Evolutionary conservation across 2,888 invertebrate genomes (phyloP), one percentile per base, ranked within the genome.

Genomic region (Xylota sylvarum): DNA sequence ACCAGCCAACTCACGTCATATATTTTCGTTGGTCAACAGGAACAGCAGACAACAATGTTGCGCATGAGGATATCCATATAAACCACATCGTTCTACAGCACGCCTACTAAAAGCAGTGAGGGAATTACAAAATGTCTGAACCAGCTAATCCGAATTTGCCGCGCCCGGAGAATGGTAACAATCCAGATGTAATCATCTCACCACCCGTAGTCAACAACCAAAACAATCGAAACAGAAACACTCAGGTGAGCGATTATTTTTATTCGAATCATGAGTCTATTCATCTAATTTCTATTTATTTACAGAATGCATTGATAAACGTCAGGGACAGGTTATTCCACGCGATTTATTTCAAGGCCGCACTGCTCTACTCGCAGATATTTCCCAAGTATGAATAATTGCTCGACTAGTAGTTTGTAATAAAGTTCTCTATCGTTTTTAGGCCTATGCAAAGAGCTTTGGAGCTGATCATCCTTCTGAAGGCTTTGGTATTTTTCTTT

Each of bases 301-400:
- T 88, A 9, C 95, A 96, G 92, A 97, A 96, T 91, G 96, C 97
- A 46, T 92, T 97, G 87, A 95, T 97, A 90, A 96, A 96, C 93
- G 97, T 98, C 79, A 94, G 98, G 89, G 98, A 98, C 92, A 94
- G 98, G 89, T 93, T 99, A 72, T 99, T 99, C 92, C 97, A 98
- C 93, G 98, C 98, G 12, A 94, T 99, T 89, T 98, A 99, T 93
- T 96, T 98, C 91, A 96, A 98, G 92, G 96, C 97, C 89, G 97
- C 99, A 3, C 93, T 99, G 89, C 95, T 97, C 19, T 99, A 99
- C 93, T 98, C 98, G 50, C 94, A 97, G 90, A 96, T 97, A 72
- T 97, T 99, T 93, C 98, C 97, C 32, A 95, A 95, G 92, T 96
- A 96, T 85, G 94, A 97, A 55, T 89, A 94, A 98, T 90, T 98